Base-by-base conservation (phyloP, 2,888 invertebrate genomes). In the Biston betularia region DNA sequence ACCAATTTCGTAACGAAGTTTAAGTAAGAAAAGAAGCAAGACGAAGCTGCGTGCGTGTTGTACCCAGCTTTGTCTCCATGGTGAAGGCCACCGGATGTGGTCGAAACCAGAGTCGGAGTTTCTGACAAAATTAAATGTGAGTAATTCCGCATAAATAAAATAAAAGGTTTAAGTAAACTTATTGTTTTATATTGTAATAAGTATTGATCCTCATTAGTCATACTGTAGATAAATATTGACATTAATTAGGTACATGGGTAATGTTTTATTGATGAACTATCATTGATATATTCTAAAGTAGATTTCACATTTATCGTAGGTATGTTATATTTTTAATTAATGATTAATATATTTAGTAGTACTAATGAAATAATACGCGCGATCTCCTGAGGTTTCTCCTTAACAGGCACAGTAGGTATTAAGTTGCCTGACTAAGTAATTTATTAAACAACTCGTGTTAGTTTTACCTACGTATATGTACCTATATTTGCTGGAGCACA, bases 341-440 rank as follows among this genome's bases (percentile, higher is more conserved):
- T 6, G 12, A 24, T 2, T 1, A n/a, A 5, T 42, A 24, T 15
- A n/a, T 58, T 56, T 60, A 49, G 54, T 15, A 57, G 45, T 57
- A 63, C 53, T 56, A 49, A 54, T 57, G 14, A 64, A 49, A 24
- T 3, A 63, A 68, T 62, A 71, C 71, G 67, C 78, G 82, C 79
- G 81, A 81, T 66, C 72, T 75, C 71, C 58, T 78, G 81, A 73
- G 78, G 78, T 77, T 73, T 72, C 68, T 72, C 65, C 67, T 55
- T 70, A 69, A 68, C 75, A 73, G 70, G 66, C 72, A 50, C 33
- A 42, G 63, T 42, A 50, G 70, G 68, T 48, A 44, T 62, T 74
- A 71, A 71, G 71, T 33, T 55, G 69, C 70, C 45, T 54, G 45
- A 44, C 45, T 71, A 52, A 61, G 53, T 62, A 40, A 42, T 54